Evolutionary conservation across 2,888 invertebrate genomes (phyloP).

Genomic region (Eilema caniola): DNA sequence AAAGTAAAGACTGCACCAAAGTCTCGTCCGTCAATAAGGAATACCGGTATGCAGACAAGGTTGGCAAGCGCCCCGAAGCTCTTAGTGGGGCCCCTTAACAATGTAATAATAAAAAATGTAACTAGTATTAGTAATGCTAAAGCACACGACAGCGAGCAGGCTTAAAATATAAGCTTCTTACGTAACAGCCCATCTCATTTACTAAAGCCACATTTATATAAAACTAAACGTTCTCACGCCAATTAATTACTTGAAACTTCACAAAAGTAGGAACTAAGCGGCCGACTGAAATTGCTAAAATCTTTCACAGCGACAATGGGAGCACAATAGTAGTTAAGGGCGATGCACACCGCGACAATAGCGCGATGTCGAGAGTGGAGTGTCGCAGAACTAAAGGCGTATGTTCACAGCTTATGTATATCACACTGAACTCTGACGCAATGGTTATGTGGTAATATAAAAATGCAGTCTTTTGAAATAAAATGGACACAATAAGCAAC

Average conservation of each 20-base stretch:
- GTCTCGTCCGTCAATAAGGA: neutral
- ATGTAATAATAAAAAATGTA: neutral
- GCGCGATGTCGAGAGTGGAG: neutral
- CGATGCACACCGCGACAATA: constrained; percentile 27
- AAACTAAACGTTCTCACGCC: constrained; percentile 37
- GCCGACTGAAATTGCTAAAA: constrained; percentile 47
- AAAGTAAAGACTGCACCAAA: neutral
- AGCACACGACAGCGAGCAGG: neutral
- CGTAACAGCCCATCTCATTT: neutral
- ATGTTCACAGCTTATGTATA: constrained; percentile 4
- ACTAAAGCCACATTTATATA: constrained; percentile 12
- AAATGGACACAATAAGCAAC: neutral
- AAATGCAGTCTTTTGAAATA: neutral
- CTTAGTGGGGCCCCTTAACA: neutral
- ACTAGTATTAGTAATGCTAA: neutral
- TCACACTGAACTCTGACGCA: neutral
- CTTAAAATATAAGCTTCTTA: constrained; percentile 5
- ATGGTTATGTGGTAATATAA: neutral
- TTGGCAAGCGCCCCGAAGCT: neutral
- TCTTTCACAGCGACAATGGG: constrained; percentile 47
- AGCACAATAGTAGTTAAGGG: constrained; percentile 43
- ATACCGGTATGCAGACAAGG: neutral
- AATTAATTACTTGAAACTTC: constrained; percentile 47
- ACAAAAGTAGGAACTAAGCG: constrained; percentile 43
- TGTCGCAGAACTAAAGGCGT: constrained; percentile 3